Conservation (phyloP, 2,888 invertebrate genomes). For the Shargacucullia verbasci region DNA sequence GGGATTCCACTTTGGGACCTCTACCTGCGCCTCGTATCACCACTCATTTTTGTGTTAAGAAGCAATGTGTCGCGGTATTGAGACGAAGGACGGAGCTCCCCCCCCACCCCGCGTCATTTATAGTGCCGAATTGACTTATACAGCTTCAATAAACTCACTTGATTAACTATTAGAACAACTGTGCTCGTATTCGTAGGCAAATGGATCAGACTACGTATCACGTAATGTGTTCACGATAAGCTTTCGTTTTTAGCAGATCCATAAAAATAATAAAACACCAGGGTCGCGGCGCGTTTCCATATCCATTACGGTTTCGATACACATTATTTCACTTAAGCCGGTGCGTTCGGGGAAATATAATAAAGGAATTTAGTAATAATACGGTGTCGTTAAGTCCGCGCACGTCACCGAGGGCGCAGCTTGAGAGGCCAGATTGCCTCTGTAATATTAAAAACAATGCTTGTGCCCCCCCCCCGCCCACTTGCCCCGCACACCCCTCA, state of each 20-base stretch:
- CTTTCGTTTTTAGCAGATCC: conserved; percentile 42
- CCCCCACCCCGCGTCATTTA: background rate
- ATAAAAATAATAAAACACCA: conserved; percentile 58
- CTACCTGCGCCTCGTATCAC: conserved; percentile 30
- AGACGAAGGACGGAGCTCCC: background rate
- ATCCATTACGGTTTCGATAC: conserved; percentile 59
- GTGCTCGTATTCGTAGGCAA: conserved; percentile 17
- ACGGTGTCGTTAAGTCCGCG: conserved; percentile 58
- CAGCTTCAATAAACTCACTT: background rate
- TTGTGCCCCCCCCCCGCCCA: conserved; percentile 14
- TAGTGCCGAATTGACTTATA: background rate
- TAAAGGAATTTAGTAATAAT: conserved; percentile 60
- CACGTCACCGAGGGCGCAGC: conserved; percentile 60
- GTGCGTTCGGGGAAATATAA: conserved; percentile 60
- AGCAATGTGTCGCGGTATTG: conserved; percentile 1
- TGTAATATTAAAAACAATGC: conserved; percentile 66
- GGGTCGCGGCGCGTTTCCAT: conserved; percentile 55
- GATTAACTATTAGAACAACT: background rate
- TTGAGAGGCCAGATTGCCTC: conserved; percentile 59
- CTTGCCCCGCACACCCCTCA: background rate
- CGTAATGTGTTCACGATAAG: conserved; percentile 35
- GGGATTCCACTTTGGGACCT: conserved; percentile 62
- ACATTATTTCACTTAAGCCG: conserved; percentile 61
- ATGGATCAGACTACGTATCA: conserved; percentile 18
- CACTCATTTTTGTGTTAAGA: conserved; percentile 31